Evolutionary conservation across 2,113 vertebrate genomes (phyloP).

Genomic region (Ophthalmolycus amberensis): DNA sequence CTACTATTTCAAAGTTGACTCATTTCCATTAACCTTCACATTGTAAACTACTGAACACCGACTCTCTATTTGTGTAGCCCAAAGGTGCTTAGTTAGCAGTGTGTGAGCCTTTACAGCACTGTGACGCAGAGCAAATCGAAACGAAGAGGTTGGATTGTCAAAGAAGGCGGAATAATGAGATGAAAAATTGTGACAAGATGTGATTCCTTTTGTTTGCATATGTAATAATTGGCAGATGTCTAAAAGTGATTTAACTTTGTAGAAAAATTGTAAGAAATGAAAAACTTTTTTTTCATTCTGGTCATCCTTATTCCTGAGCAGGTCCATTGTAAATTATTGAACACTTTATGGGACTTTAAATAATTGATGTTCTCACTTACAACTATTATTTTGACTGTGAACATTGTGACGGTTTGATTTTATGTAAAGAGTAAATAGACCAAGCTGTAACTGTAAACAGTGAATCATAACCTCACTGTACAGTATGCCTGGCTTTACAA

Average conservation of each 20-base stretch:
- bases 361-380: neutral
- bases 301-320: neutral
- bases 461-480: neutral
- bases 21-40: constrained; percentile 15
- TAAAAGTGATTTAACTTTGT: neutral
- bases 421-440: neutral
- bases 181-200: neutral
- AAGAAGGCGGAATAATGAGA: no score
- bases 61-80: neutral
- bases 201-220: neutral
- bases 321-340: neutral
- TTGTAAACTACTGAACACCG: neutral
- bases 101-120: neutral
- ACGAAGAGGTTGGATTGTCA: neutral
- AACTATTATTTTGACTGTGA: neutral
- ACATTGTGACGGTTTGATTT: neutral
- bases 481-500: neutral
- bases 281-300: neutral
- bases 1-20: neutral
- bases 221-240: neutral
- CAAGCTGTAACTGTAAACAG: neutral
- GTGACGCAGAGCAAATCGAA: neutral
- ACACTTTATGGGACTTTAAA: neutral
- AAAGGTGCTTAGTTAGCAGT: neutral
- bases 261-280: neutral